Conservation (phyloP, 1,140 invertebrate genomes). For the Sipha flava region DNA sequence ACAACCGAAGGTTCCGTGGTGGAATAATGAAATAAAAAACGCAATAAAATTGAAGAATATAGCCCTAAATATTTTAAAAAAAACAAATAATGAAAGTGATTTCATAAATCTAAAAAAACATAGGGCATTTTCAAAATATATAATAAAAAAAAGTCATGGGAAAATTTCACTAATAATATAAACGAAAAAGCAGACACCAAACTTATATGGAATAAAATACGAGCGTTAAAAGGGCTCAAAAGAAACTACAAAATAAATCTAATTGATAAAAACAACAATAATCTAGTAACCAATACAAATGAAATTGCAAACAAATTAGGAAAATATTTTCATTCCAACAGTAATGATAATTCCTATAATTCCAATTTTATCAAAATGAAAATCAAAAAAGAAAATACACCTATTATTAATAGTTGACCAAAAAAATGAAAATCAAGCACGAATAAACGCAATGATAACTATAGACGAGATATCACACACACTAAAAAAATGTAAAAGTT, state of each 20-base stretch:
- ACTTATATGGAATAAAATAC: too few species aligned
- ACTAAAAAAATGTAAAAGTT: background rate
- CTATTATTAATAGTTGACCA: background rate
- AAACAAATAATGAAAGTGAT: background rate
- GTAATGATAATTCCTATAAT: background rate
- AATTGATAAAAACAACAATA: background rate
- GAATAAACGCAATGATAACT: background rate
- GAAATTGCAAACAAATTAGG: background rate
- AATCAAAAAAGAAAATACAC: background rate
- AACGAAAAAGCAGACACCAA: background rate
- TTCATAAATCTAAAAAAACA: background rate
- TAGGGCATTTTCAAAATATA: background rate
- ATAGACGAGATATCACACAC: background rate
- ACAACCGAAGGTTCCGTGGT: background rate
- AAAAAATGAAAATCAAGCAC: background rate
- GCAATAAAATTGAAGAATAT: background rate
- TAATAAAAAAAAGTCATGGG: background rate
- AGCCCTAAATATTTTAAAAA: background rate
- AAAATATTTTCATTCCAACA: background rate
- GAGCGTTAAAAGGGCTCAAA: background rate
- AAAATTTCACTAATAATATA: background rate
- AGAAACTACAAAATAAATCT: background rate
- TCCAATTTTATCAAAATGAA: background rate
- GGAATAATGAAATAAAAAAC: background rate
- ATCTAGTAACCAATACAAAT: background rate